Evolutionary conservation across 2,888 invertebrate genomes (phyloP), one percentile per base, ranked within the genome.

Genomic region (Lamproptera curius): DNA sequence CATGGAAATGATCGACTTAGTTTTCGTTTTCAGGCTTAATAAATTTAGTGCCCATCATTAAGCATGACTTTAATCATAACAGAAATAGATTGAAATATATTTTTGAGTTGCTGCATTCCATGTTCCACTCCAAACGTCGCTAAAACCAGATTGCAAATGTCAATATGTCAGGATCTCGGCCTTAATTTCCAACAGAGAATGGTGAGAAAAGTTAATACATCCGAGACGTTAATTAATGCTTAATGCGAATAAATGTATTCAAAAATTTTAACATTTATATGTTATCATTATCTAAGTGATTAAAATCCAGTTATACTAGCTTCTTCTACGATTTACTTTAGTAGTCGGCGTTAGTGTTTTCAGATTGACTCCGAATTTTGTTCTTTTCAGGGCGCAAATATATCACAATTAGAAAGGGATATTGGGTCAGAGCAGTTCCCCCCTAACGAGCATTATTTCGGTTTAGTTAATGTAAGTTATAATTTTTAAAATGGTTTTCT

Each of bases 361-460:
- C 2, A 11, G 13, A 31, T 31, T 31, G 31, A 44, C 16, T 17
- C 8, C 15, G 16, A 26, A 41, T 46, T 45, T 20, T 36, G 42
- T 52, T 28, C 39, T 54, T 81, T 74, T 57, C 80, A 97, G 99
- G 99, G 99, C 90, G 97, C 98, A 86, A 99, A 98, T 92, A 96
- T 98, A 88, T 99, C 98, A 70, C 98, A 99, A 88, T 89, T 99
- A 86, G 99, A 99, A 91, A 95, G 97, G 90, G 99, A 99, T 91
- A 98, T 99, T 78, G 99, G 98, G 73, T 93, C 97, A 67, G 99
- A 99, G 89, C 96, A 97, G 79, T 97, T 99, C 88, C 98, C 98
- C 70, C 95, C 97, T 56, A 99, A 99, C 86, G 99, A 99, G 81
- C 98, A 98, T 86, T 99, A 98, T 86, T 99, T 99, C 90, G 99